Conservation (phyloP, 1,140 invertebrate species). For the Eurosta solidaginis region DNA sequence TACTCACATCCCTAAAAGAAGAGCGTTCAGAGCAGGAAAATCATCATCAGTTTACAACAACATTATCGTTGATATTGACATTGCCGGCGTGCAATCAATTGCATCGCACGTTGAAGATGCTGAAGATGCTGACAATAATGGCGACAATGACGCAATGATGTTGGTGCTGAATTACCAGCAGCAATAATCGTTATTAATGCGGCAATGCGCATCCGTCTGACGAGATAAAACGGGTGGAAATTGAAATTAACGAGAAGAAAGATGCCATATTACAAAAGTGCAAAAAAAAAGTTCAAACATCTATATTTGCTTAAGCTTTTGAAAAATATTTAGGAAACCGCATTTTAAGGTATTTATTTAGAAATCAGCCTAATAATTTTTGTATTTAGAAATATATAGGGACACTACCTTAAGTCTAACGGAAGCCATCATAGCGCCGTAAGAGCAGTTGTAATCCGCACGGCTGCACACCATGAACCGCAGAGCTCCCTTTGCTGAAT, state of each 20-base stretch:
- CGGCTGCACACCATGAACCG: neutral
- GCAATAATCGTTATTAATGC: constrained; percentile 10
- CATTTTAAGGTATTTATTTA: no score
- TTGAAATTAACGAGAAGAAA: neutral
- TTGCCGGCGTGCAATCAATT: constrained; percentile 21
- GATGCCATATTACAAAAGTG: neutral
- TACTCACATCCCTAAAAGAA: neutral
- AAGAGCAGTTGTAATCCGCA: neutral
- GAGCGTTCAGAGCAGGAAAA: neutral
- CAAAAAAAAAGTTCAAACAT: neutral
- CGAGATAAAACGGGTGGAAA: neutral
- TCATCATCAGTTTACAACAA: constrained; percentile 15
- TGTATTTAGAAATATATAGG: neutral
- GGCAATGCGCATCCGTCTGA: neutral
- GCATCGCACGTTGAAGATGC: neutral
- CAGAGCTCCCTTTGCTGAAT: neutral
- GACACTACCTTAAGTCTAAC: neutral
- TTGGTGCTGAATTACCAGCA: neutral
- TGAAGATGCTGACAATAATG: constrained; percentile 2
- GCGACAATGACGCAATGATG: neutral
- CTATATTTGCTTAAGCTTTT: neutral
- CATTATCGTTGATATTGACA: constrained; percentile 24
- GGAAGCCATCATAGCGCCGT: neutral
- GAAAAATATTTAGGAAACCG: neutral
- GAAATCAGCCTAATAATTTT: no score